phyloP scores from a whole-genome alignment of 2,888 invertebrate species.

The Ochropacha duplaris region DNA sequence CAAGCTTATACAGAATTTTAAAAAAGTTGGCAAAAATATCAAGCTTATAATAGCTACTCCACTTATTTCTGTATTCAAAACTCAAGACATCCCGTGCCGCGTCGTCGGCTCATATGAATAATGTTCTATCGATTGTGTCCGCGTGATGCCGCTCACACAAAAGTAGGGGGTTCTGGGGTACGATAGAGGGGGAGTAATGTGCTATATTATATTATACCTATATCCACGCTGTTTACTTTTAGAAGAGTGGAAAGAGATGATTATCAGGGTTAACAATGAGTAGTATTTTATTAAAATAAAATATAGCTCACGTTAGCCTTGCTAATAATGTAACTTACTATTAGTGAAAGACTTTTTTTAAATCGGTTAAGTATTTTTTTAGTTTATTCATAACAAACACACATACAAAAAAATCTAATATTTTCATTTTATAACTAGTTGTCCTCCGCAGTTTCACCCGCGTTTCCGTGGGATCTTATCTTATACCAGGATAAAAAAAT shows the following conservation, averaged over 20 bases:
- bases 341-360: too few species aligned
- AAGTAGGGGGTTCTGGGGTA: background rate
- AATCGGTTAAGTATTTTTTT: too few species aligned
- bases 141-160: slow-evolving; percentile 6
- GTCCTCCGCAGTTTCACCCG: too few species aligned
- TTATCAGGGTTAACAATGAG: background rate
- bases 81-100: slow-evolving; percentile 10
- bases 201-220: background rate
- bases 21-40: too few species aligned
- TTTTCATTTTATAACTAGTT: too few species aligned
- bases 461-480: too few species aligned
- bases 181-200: background rate
- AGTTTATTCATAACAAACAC: too few species aligned
- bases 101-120: slow-evolving; percentile 37
- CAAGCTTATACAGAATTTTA: too few species aligned
- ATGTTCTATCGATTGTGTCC: slow-evolving; percentile 39
- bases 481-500: too few species aligned
- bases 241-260: background rate
- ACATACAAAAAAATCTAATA: too few species aligned
- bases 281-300: background rate
- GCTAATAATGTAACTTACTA: too few species aligned
- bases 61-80: background rate
- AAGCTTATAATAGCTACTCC: background rate
- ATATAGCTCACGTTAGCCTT: too few species aligned
- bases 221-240: background rate